Evolutionary conservation across 92 coral and sea anemone genomes (phyloP).

Genomic region (Blastomussa wellsi): DNA sequence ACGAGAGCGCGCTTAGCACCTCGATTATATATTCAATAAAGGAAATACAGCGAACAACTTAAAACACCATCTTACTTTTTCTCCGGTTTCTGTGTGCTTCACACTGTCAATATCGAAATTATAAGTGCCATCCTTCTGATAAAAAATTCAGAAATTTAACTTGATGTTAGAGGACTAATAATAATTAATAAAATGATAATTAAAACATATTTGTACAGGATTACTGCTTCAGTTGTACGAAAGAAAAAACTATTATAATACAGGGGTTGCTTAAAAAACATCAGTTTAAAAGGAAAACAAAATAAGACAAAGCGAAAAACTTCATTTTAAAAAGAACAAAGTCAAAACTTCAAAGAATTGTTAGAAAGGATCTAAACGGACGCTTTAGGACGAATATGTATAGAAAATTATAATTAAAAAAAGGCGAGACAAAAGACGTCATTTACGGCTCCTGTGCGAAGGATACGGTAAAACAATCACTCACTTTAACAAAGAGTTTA

Average conservation of each 20-base stretch:
- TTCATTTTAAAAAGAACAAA: too few species aligned
- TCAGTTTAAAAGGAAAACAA: too few species aligned
- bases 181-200: too few species aligned
- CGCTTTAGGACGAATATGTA: neutral
- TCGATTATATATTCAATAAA: too few species aligned
- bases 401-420: neutral
- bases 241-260: too few species aligned
- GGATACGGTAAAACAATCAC: neutral
- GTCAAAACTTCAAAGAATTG: too few species aligned
- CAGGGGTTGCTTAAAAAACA: too few species aligned
- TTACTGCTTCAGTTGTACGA: too few species aligned
- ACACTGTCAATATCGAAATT: slow-evolving; percentile 81
- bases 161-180: neutral
- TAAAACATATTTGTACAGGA: too few species aligned
- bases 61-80: slow-evolving; percentile 57
- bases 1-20: too few species aligned
- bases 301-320: too few species aligned
- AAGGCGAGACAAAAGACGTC: neutral
- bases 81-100: slow-evolving; percentile 85
- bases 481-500: slow-evolving; percentile 86
- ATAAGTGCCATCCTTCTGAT: slow-evolving; percentile 83
- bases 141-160: neutral
- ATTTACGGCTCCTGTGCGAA: neutral
- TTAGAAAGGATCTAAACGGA: neutral
- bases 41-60: neutral